Base-by-base conservation (phyloP, 2,888 invertebrate genomes). In the Drosophila atroscutellata region DNA sequence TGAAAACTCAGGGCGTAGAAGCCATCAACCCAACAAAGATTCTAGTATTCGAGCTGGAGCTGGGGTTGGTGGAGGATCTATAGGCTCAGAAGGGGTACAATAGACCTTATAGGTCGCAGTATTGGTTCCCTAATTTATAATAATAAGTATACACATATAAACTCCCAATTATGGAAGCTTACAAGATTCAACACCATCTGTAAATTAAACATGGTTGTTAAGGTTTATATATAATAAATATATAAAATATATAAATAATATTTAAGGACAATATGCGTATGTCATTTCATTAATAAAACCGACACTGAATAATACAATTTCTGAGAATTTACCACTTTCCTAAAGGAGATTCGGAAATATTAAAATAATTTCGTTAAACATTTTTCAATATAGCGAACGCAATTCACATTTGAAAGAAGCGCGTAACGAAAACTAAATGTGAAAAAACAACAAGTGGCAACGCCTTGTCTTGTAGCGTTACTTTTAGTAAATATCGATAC, bases 401-500 rank as follows among this genome's bases (percentile, higher is more conserved):
- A 50, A 9, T 13, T 39, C 24, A 9, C 15, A 30, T 58, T 58
- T 37, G 26, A 70, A 68, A 11, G 9, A n/a, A 2, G 8, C 37
- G 68, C 51, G 42, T 13, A 13, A 7, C 0, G 30, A 15, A 5
- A 3, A 4, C 2, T 24, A 8, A 2, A 3, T 28, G 8, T 0
- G 32, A 15, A 28, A 20, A 54, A 39, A 39, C 32, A 18, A 9
- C 2, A 24, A 6, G 69, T 75, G 74, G 74, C 69, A 75, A 54
- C 75, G 28, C 50, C 20, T 2, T 18, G 2, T 18, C 3, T 1
- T 8, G 26, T 18, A 11, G 32, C 11, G 5, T 11, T 39, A 15
- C 6, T 1, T 39, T 11, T 8, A 13, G 5, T 15, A 28, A 37
- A 32, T 59, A 78, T 74, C 75, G 75, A 73, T 67, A 74, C 24